Evolutionary conservation across 2,797 vertebrate species (phyloP).

Genomic region (Tokudaia tokunoshimensis): DNA sequence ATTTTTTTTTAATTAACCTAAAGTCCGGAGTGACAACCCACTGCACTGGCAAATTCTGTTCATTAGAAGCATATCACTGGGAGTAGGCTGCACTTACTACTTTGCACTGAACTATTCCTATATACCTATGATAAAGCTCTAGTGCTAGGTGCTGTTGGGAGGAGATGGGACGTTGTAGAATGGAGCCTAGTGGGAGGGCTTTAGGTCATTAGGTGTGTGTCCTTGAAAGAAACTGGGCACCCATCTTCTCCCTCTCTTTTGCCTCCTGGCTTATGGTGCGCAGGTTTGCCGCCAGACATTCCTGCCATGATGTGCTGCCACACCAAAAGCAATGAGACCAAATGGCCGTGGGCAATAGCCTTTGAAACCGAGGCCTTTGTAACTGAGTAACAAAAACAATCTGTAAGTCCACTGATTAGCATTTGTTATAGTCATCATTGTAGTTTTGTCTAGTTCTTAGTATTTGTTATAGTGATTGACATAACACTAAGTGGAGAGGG

Average conservation of each 20-base stretch:
- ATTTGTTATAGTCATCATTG: not conserved
- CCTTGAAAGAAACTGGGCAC: not conserved
- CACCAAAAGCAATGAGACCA: not conserved
- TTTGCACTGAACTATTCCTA: not conserved
- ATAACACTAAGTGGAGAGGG: not conserved
- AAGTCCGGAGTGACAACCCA: not conserved
- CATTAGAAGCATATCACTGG: not conserved
- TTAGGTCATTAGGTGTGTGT: not conserved
- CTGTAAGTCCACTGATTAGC: not conserved
- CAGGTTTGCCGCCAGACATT: not conserved
- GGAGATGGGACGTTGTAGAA: too few relatives aligned
- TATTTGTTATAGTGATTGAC: not conserved
- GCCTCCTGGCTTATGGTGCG: not conserved
- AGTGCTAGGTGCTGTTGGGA: not conserved
- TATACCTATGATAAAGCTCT: not conserved
- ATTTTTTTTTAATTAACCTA: conserved; percentile 6
- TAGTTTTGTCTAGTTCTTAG: not conserved
- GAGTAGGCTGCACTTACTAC: not conserved
- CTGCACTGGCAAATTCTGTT: not conserved
- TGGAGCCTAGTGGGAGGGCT: not conserved
- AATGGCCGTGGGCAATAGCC: not conserved
- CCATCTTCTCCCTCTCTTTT: not conserved
- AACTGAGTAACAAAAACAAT: not conserved
- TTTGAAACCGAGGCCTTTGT: not conserved
- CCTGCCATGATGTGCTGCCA: not conserved